phyloP scores from a whole-genome alignment of 1,140 invertebrate genomes.

The Bombyx mandarina region DNA sequence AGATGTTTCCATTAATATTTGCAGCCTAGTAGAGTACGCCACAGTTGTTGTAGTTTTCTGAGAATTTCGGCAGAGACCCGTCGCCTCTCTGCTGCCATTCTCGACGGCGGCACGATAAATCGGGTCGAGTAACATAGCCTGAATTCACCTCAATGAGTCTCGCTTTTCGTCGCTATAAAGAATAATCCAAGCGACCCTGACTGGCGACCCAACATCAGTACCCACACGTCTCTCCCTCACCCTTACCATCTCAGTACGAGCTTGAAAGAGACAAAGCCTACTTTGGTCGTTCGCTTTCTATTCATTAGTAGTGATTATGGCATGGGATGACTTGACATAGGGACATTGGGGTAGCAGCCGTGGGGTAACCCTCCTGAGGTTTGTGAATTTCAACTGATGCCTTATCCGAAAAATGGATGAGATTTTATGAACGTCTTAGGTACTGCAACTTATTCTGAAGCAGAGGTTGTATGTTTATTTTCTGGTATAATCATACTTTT shows the following conservation, averaged over 20 bases:
- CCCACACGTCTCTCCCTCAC: slow-evolving; percentile 35
- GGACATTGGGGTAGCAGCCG: slow-evolving; percentile 33
- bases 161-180: slow-evolving; percentile 61
- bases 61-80: no score
- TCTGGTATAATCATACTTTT: no score
- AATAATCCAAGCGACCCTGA: slow-evolving; percentile 55
- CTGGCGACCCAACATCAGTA: slow-evolving; percentile 32
- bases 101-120: slow-evolving; percentile 48
- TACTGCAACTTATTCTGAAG: no score
- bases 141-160: slow-evolving; percentile 59
- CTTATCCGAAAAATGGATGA: no score
- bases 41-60: no score
- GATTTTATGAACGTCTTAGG: no score
- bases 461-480: no score
- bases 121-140: slow-evolving; percentile 50
- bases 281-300: slow-evolving; percentile 51
- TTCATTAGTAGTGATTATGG: slow-evolving; percentile 66
- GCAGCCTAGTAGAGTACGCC: no score
- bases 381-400: slow-evolving; percentile 34
- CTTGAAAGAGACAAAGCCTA: slow-evolving; percentile 40
- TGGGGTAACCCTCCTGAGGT: slow-evolving; percentile 55
- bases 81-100: slow-evolving; percentile 23
- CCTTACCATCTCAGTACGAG: slow-evolving; percentile 23
- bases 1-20: no score
- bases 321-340: slow-evolving; percentile 62